Evolutionary conservation across 1,140 invertebrate genomes (phyloP), one percentile per base, ranked within the genome.

Genomic region (Brachionus calyciflorus): DNA sequence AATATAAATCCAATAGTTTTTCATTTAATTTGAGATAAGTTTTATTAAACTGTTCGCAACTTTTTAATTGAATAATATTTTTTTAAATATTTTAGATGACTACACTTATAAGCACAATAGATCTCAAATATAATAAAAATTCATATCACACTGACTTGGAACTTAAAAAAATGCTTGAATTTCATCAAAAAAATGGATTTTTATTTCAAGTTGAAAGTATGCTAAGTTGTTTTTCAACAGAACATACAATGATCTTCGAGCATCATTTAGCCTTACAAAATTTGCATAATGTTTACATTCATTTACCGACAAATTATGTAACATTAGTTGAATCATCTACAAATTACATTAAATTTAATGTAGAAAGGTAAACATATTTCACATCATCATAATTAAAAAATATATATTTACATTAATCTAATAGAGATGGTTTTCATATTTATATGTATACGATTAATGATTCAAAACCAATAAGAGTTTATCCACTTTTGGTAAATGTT

Each of bases 401-500:
- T n/a, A n/a, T n/a, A n/a, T n/a, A n/a, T n/a, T n/a, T n/a, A n/a
- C n/a, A n/a, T n/a, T n/a, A 1, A 41, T 14, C 10, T 14, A 33
- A 30, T n/a, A 73, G 69, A 73, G 48, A 73, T 55, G 69, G 69
- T 1, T 73, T 73, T 51, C 69, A 73, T 51, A 24, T 73, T 5
- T 73, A 40, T 9, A 28, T 73, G 46, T 55, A 73, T 17, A 28
- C 46, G 0, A 19, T 19, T 24, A 9, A 10, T 10, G 51, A 55
- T 0, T 49, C 46, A 10, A 51, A 37, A 1, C 69, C 69, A 37
- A 55, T 73, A 10, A 33, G 19, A 37, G 46, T 73, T 40, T 73
- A 51, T 73, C 69, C 69, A n/a, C 19, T 73, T 55, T 40, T 73
- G 46, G 51, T 73, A 30, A 73, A 73, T 41, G 69, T 73, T 4